These are phyloP conservation scores for Pomacea canaliculata DNA, from an alignment of 2,888 invertebrate genomes.

Conservation along the genomic window DNA sequence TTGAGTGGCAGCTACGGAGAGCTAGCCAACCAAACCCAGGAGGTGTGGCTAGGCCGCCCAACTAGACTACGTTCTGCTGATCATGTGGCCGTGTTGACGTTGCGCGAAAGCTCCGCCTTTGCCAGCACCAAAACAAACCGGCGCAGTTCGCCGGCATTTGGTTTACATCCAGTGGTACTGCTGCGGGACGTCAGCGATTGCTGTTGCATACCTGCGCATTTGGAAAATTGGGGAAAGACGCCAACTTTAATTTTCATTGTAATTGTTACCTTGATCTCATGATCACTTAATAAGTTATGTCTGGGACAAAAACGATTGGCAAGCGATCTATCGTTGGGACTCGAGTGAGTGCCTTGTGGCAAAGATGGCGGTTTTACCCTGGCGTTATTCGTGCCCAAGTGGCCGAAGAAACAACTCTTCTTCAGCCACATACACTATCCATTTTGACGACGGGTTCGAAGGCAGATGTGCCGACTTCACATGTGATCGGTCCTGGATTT, in stretches of 20 bases:
- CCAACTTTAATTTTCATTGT: neutral
- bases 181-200: neutral
- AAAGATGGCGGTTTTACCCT: constrained; percentile 89
- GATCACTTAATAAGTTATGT: constrained; percentile 52
- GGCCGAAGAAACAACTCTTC: constrained; percentile 73
- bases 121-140: constrained; percentile 68
- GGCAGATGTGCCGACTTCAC: constrained; percentile 83
- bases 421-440: constrained; percentile 79
- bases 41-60: constrained; percentile 40
- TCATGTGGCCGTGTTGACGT: constrained; percentile 65
- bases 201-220: neutral
- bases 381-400: constrained; percentile 94
- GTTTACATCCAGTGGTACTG: constrained; percentile 35
- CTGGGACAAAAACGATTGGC: constrained; percentile 83
- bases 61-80: constrained; percentile 33
- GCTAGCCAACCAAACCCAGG: constrained; percentile 42
- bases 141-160: constrained; percentile 61
- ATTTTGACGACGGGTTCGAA: constrained; percentile 77
- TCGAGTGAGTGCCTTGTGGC: constrained; percentile 86
- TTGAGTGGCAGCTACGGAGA: constrained; percentile 34
- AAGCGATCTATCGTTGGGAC: constrained; percentile 97
- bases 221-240: neutral
- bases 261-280: neutral
- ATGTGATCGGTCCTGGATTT: constrained; percentile 95
- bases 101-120: constrained; percentile 54